Evolutionary conservation across 2,888 invertebrate species (phyloP).

Genomic region (Orthosia incerta): DNA sequence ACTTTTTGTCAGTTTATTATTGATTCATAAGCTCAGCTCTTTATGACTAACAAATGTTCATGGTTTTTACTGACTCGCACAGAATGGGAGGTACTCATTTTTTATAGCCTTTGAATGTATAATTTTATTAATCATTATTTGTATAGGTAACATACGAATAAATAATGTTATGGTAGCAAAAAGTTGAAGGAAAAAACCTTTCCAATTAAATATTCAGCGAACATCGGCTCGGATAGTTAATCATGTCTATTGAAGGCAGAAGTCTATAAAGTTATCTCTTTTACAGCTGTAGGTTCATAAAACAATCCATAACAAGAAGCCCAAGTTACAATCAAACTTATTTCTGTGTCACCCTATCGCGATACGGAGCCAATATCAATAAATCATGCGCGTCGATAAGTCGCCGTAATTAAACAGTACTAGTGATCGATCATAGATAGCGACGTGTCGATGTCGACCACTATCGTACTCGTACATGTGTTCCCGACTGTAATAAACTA

Average conservation of each 20-base stretch:
- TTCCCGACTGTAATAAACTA: slow-evolving; percentile 56
- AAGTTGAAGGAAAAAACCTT: slow-evolving; percentile 16
- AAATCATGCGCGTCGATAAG: slow-evolving; percentile 86
- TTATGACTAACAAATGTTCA: slow-evolving; percentile 37
- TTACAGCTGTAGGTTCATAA: slow-evolving; percentile 60
- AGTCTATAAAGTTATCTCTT: slow-evolving; percentile 24
- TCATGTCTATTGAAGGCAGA: slow-evolving; percentile 9
- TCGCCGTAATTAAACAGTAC: slow-evolving; percentile 84
- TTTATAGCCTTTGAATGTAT: slow-evolving; percentile 36
- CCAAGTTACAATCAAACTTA: slow-evolving; percentile 56
- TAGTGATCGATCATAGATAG: slow-evolving; percentile 84
- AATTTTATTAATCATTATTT: slow-evolving; percentile 52
- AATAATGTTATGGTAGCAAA: slow-evolving; percentile 38
- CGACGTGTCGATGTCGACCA: slow-evolving; percentile 66
- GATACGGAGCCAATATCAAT: slow-evolving; percentile 85
- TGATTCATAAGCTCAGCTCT: slow-evolving; percentile 42
- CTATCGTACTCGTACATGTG: slow-evolving; percentile 63
- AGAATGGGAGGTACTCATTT: slow-evolving; percentile 28
- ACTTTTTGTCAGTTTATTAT: slow-evolving; percentile 37
- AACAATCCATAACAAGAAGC: slow-evolving; percentile 59
- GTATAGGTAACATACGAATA: slow-evolving; percentile 16
- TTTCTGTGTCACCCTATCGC: slow-evolving; percentile 74
- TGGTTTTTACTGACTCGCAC: slow-evolving; percentile 35
- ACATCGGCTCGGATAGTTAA: slow-evolving; percentile 16
- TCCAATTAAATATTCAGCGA: slow-evolving; percentile 25